These are phyloP conservation scores for Bombus affinis DNA, from an alignment of 1,140 invertebrate species.

Conservation along the genomic window DNA sequence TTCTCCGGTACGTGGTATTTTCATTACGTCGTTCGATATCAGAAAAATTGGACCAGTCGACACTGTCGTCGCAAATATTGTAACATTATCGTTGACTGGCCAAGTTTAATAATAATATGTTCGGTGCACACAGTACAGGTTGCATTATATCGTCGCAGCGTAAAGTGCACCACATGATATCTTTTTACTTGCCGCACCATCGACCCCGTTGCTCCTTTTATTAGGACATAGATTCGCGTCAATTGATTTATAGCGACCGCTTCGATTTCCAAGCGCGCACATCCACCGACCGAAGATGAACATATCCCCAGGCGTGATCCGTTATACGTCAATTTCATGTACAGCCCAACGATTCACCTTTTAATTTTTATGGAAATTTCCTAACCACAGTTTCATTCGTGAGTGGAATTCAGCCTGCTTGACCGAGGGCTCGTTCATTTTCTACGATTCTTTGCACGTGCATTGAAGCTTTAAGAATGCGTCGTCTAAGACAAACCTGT, in stretches of 20 bases:
- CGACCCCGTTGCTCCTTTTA: slow-evolving; percentile 51
- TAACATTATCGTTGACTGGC: not conserved
- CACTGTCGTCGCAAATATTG: not conserved
- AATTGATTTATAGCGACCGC: slow-evolving; percentile 57
- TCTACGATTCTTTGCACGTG: not conserved
- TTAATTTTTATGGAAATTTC: slow-evolving; percentile 78
- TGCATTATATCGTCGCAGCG: slow-evolving; percentile 22
- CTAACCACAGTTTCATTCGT: slow-evolving; percentile 1
- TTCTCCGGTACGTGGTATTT: not conserved
- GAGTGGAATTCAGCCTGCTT: too few relatives aligned
- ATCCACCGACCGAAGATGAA: slow-evolving; percentile 54
- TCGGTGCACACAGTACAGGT: not conserved
- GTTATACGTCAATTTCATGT: slow-evolving; percentile 72
- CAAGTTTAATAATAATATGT: slow-evolving; percentile 21
- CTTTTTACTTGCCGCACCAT: slow-evolving; percentile 21
- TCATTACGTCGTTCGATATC: not conserved
- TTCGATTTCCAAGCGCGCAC: slow-evolving; percentile 5
- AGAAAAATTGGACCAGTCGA: not conserved
- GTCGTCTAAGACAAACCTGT: not conserved
- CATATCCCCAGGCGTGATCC: slow-evolving; percentile 61
- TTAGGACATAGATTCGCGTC: slow-evolving; percentile 55
- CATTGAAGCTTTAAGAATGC: not conserved
- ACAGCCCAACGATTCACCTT: slow-evolving; percentile 55
- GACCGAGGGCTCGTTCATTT: not conserved
- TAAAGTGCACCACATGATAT: slow-evolving; percentile 8